Evolutionary conservation across 2,797 vertebrate genomes (phyloP).

Genomic region (Chaetophractus vellerosus): DNA sequence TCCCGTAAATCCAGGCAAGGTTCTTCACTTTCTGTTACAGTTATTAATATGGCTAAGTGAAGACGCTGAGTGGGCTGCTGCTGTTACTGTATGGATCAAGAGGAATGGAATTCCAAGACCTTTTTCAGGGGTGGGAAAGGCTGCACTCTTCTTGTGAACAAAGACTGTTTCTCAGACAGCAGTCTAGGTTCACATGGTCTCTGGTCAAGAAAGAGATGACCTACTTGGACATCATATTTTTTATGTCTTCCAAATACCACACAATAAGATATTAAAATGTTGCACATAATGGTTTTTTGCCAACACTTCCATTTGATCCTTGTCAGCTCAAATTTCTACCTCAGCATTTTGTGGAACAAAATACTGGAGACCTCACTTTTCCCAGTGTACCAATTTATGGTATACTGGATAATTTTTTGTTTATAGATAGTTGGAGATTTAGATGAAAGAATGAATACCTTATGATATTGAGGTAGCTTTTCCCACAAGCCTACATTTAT

Average conservation of each 20-base stretch:
- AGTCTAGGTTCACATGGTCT: neutral
- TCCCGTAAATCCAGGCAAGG: neutral
- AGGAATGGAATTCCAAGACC: neutral
- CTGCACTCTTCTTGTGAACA: neutral
- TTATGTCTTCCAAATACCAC: neutral
- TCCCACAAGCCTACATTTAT: neutral
- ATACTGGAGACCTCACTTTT: neutral
- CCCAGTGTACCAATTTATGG: neutral
- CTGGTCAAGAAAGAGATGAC: neutral
- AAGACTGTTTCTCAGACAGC: neutral
- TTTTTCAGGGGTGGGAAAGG: neutral
- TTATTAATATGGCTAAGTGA: constrained; percentile 7
- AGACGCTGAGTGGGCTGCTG: neutral
- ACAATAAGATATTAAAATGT: neutral
- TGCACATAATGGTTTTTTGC: neutral
- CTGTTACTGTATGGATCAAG: neutral
- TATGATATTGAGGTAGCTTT: neutral
- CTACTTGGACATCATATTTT: neutral
- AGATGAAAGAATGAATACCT: neutral
- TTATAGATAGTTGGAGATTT: neutral
- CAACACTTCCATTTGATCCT: neutral
- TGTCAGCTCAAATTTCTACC: constrained; percentile 20
- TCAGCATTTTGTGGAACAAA: neutral
- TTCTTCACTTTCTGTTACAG: neutral
- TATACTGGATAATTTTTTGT: neutral